Evolutionary conservation across 1,140 invertebrate genomes (phyloP), one percentile per base, ranked within the genome.

Genomic region (Danaus plexippus): DNA sequence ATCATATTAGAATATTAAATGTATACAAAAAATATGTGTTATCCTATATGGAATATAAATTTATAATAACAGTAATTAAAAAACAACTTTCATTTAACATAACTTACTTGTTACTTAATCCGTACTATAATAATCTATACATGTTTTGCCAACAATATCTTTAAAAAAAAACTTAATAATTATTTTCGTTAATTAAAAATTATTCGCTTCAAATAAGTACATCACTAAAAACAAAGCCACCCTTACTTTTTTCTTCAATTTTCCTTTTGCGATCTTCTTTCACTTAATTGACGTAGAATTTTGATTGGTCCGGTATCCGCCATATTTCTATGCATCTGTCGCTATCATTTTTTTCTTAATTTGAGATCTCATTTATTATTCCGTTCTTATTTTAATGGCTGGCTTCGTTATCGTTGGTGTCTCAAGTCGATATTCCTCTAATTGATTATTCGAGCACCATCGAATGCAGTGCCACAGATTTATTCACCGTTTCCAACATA

Each of bases 271-370:
- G 76, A 87, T 85, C 80, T 82, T 72, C 72, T 75, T 67, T 76
- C 79, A 76, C 73, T 87, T 87, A 87, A 87, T 87, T 87, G 84
- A 81, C 79, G 80, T 81, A 77, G 80, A 82, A 85, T 87, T 87
- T 87, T 87, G 84, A 87, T 87, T 87, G 80, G 81, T 84, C 77
- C 56, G 57, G 68, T 64, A 64, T 68, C 63, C 72, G 74, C 75
- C 72, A 79, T 79, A 83, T 85, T 82, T 80, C 79, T 82, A 84
- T 84, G 80, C 84, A 83, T 80, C 78, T 73, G 69, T 69, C 68
- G 73, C 64, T 65, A 67, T 60, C 54, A 58, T 61, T 61, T 71
- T 78, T 80, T 79, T 79, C 77, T 76, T 64, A 68, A 67, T 69
- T 62, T 57, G 58, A 64, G 55, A 49, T 65, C 77, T 83, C 79